Evolutionary conservation across 2,888 invertebrate genomes (phyloP).

Genomic region (Phlogophora meticulosa): DNA sequence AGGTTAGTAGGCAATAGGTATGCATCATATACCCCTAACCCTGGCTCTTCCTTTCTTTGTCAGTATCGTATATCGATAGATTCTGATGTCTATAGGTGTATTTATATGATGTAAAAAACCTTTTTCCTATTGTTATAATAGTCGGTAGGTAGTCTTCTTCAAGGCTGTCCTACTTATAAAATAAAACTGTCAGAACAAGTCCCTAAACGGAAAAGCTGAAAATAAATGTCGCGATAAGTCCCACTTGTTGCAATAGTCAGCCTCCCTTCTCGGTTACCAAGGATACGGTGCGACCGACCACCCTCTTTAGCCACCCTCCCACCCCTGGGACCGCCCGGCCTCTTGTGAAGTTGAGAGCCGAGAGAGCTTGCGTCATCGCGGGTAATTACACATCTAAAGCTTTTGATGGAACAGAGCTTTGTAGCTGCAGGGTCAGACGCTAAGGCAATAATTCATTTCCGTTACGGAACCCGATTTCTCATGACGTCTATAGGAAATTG

Average conservation of each 20-base stretch:
- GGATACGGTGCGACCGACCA: slow-evolving; percentile 74
- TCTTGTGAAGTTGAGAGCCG: slow-evolving; percentile 81
- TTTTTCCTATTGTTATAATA: not conserved
- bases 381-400: slow-evolving; percentile 88
- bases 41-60: not conserved
- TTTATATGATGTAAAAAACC: no score
- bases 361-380: slow-evolving; percentile 80
- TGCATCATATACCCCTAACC: not conserved
- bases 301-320: slow-evolving; percentile 57
- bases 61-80: not conserved
- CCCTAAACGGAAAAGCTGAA: slow-evolving; percentile 49
- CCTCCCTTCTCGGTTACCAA: slow-evolving; percentile 77
- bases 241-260: slow-evolving; percentile 85
- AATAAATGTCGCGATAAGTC: slow-evolving; percentile 64
- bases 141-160: not conserved
- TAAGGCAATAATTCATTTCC: slow-evolving; percentile 73
- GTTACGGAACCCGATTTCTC: slow-evolving; percentile 61
- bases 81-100: not conserved
- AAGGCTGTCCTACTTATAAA: slow-evolving; percentile 11
- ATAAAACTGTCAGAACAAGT: slow-evolving; percentile 31
- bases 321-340: slow-evolving; percentile 56
- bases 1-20: slow-evolving; percentile 11
- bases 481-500: slow-evolving; percentile 67
- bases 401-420: slow-evolving; percentile 81
- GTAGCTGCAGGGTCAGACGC: slow-evolving; percentile 73